A percentile compares a stretch with the other conserved stretches of the same genome.
phyloP scores from a whole-genome alignment of 2,888 invertebrate species.

The Microplitis deprimator region DNA sequence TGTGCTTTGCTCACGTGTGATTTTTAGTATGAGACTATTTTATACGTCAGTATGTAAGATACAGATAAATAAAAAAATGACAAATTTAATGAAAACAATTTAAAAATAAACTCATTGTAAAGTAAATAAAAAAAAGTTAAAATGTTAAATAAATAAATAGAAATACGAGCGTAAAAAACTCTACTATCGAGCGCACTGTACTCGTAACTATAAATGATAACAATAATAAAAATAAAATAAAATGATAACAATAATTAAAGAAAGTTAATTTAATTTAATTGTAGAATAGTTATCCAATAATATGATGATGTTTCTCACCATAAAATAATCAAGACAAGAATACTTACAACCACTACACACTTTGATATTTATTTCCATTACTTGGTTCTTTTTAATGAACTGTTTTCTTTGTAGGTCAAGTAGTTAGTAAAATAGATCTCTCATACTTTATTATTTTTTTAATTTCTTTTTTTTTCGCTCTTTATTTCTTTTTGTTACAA shows the following conservation, averaged over 20 bases:
- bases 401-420: constrained; percentile 4
- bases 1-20: constrained; percentile 36
- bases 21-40: constrained; percentile 51
- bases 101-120: constrained; percentile 2
- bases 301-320: not conserved
- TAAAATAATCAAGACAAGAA: not conserved
- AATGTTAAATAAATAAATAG: constrained; percentile 2
- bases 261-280: constrained; percentile 5
- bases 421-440: constrained; percentile 14
- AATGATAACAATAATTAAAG: constrained; percentile 41
- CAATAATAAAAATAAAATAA: constrained; percentile 35
- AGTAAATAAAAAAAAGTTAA: constrained; percentile 1
- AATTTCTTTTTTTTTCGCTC: not conserved
- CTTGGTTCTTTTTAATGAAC: not conserved
- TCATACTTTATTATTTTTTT: not conserved
- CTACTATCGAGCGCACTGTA: constrained; percentile 44
- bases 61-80: constrained; percentile 25
- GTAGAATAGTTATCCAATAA: not conserved
- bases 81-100: not conserved
- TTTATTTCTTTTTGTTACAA: not conserved
- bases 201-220: constrained; percentile 17
- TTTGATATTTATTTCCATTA: constrained; percentile 9
- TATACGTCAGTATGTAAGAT: constrained; percentile 46
- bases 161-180: constrained; percentile 21
- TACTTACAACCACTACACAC: not conserved